Evolutionary conservation across 2,113 vertebrate genomes (phyloP), one percentile per base, ranked within the genome.

Genomic region (Corydoras maculifer): DNA sequence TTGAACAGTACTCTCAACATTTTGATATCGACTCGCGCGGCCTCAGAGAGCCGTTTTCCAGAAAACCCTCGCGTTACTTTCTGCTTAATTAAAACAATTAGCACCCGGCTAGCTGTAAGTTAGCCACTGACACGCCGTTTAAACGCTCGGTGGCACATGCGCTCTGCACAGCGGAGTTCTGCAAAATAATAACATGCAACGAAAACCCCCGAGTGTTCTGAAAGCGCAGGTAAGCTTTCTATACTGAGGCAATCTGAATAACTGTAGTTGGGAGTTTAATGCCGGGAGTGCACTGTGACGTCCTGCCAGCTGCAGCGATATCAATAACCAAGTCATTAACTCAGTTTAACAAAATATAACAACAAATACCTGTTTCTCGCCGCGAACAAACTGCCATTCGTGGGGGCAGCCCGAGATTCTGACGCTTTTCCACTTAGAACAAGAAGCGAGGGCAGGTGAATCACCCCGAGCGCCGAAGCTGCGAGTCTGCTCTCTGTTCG

Each of bases 291-390:
- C 18, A 25, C 29, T 53, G 25, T 3, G 25, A 25, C 7, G 11
- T 15, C 8, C n/a, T 1, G 5, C 2, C 61, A 3, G n/a, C 31
- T 43, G 14, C 13, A n/a, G 14, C 13, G n/a, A 11, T 61, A 61
- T 11, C 9, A 31, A 9, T 13, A 61, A 54, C 6, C 30, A 61
- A 32, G 8, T n/a, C 31, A 8, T 9, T 8, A 66, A 30, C n/a
- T 11, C 30, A 14, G 60, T 14, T n/a, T 43, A 13, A 62, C 14
- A 7, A 57, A 10, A 69, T n/a, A 10, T 14, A 31, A 7, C 14
- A 30, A 11, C 9, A 60, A 69, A 60, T 69, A 69, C 68, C 67
- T 8, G 43, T 55, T 13, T 29, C 35, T 6, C 8, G 43, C 12
- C 55, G 32, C n/a, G 25, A 12, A 48, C 31, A 58, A 10, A 14